Conservation (phyloP, 2,888 invertebrate genomes). For the Polylopha cassiicola region DNA sequence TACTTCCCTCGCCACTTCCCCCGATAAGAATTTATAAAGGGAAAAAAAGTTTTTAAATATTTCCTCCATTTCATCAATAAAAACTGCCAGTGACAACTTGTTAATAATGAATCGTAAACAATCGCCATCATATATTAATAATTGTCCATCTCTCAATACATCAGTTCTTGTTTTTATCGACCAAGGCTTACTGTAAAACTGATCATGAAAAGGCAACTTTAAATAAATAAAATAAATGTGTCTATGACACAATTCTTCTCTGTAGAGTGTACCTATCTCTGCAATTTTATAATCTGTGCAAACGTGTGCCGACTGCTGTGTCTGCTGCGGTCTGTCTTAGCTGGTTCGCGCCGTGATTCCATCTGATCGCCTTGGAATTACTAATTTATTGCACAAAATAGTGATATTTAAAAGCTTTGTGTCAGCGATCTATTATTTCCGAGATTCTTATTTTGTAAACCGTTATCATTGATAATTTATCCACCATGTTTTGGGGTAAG, state of each 20-base stretch:
- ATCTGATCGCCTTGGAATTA: not conserved
- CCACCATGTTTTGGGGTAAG: conserved; percentile 72
- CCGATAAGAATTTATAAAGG: too few relatives aligned
- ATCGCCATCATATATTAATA: too few relatives aligned
- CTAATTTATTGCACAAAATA: not conserved
- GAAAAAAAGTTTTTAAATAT: too few relatives aligned
- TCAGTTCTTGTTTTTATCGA: too few relatives aligned
- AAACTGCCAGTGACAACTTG: too few relatives aligned
- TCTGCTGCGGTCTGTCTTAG: conserved; percentile 2
- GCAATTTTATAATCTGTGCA: too few relatives aligned
- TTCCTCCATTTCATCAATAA: too few relatives aligned
- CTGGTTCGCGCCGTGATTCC: conserved; percentile 14
- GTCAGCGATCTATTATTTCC: conserved; percentile 1
- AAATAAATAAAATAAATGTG: not conserved
- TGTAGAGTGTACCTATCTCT: not conserved
- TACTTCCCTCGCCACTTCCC: too few relatives aligned
- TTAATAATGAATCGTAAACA: too few relatives aligned
- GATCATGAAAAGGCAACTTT: not conserved
- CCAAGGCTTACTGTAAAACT: not conserved
- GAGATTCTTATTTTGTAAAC: not conserved
- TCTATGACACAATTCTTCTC: conserved; percentile 7
- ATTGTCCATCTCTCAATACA: too few relatives aligned
- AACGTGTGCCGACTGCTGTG: too few relatives aligned
- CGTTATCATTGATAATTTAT: conserved; percentile 17
- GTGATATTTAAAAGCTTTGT: conserved; percentile 4